A percentile compares a stretch with the other conserved stretches of the same genome.
phyloP scores from a whole-genome alignment of 35 echinoderm and acorn worm genomes.

The Acanthaster planci region DNA sequence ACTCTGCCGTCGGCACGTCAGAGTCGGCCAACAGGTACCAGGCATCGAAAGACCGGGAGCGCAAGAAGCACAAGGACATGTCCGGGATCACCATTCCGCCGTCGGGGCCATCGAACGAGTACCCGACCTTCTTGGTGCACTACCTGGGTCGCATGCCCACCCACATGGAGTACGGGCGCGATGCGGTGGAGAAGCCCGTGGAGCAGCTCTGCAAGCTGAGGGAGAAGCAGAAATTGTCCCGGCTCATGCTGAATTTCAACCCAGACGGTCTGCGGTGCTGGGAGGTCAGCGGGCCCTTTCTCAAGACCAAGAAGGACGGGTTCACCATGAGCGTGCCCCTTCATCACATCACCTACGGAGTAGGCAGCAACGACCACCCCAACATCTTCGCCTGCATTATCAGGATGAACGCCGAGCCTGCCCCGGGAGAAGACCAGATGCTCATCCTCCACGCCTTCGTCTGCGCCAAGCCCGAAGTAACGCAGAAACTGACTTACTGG shows the following conservation, averaged over 20 bases:
- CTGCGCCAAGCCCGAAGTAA: constrained; percentile 75
- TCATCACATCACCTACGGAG: constrained; percentile 94
- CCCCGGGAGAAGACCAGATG: constrained; percentile 56
- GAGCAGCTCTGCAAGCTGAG: constrained; percentile 86
- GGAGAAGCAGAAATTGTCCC: constrained; percentile 91
- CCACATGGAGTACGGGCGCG: constrained; percentile 68
- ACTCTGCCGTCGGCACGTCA: neutral
- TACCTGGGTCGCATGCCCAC: constrained; percentile 92
- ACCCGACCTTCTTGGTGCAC: constrained; percentile 81
- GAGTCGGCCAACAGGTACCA: neutral
- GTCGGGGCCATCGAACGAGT: constrained; percentile 32
- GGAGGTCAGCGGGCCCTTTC: constrained; percentile 71
- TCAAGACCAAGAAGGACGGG: constrained; percentile 82
- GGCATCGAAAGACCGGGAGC: constrained; percentile 55
- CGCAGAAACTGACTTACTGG: constrained; percentile 91
- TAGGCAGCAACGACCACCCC: constrained; percentile 73
- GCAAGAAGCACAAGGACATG: constrained; percentile 80
- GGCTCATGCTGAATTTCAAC: constrained; percentile 73
- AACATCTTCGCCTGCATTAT: constrained; percentile 85
- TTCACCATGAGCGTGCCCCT: constrained; percentile 73
- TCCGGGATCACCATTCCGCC: constrained; percentile 55
- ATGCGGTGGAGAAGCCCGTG: constrained; percentile 84
- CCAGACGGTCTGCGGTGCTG: constrained; percentile 73
- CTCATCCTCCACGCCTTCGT: constrained; percentile 86
- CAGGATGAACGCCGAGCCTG: constrained; percentile 69